Conservation (phyloP, 2,797 vertebrate genomes). For the Alosa sapidissima region DNA sequence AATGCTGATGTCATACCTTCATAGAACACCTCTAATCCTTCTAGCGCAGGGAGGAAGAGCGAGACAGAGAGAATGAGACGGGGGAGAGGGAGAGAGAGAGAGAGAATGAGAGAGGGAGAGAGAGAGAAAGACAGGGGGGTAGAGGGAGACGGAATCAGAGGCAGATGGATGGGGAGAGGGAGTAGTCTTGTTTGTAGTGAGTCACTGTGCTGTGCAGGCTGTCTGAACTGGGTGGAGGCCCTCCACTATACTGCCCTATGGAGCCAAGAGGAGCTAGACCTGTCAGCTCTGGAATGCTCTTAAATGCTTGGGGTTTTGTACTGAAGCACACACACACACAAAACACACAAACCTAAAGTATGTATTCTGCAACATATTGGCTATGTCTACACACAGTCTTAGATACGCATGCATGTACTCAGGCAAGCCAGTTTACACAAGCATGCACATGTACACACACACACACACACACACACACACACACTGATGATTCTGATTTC, state of each 20-base stretch:
- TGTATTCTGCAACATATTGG: not conserved
- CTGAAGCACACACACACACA: not conserved
- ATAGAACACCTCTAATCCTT: not conserved
- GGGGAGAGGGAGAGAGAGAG: not conserved
- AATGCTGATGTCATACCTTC: constrained; percentile 18
- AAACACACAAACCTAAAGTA: not conserved
- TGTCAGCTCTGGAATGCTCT: not conserved
- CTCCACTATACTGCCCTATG: not conserved
- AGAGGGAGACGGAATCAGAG: not conserved
- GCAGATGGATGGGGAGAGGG: not conserved
- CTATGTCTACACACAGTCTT: not conserved
- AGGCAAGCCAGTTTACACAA: not conserved
- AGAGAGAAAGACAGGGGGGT: not conserved
- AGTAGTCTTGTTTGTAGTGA: constrained; percentile 18
- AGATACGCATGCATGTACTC: not conserved
- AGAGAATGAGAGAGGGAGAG: not conserved
- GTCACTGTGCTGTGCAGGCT: not conserved
- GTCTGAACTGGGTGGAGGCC: not conserved
- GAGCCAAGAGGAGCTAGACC: not conserved
- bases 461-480: not conserved
- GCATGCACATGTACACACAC: not conserved
- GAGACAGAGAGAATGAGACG: not conserved
- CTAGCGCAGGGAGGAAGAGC: not conserved
- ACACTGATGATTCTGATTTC: not conserved
- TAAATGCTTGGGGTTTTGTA: not conserved